Conservation (phyloP, 2,888 invertebrate genomes). For the Cerceris rybyensis region DNA sequence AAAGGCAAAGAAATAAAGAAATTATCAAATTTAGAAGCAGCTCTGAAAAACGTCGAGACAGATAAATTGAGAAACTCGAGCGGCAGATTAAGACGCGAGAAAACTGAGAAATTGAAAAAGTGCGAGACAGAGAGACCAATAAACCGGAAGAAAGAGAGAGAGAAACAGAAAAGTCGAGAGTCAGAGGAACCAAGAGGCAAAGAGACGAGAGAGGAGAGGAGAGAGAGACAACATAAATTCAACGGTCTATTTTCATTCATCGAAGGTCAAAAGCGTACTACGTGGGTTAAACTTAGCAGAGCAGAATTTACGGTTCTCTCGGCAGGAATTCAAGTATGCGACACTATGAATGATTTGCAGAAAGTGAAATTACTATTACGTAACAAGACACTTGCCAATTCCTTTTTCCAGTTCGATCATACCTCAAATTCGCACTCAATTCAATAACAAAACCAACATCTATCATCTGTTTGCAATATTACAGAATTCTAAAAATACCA, state of each 20-base stretch:
- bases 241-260: slow-evolving; percentile 49
- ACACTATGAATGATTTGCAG: slow-evolving; percentile 46
- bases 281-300: slow-evolving; percentile 41
- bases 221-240: slow-evolving; percentile 21
- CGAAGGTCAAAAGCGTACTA: slow-evolving; percentile 44
- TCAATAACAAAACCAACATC: too few species aligned
- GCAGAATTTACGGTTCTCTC: slow-evolving; percentile 35
- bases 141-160: too few species aligned
- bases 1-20: too few species aligned
- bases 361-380: slow-evolving; percentile 31
- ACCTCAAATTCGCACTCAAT: background rate
- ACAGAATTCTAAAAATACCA: too few species aligned
- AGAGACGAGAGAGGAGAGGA: background rate
- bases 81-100: too few species aligned
- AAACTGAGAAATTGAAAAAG: too few species aligned
- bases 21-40: too few species aligned
- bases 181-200: background rate
- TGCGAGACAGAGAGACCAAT: too few species aligned
- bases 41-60: too few species aligned
- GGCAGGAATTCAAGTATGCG: slow-evolving; percentile 38
- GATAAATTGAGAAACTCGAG: too few species aligned
- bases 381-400: slow-evolving; percentile 7
- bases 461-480: too few species aligned
- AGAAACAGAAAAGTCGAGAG: too few species aligned
- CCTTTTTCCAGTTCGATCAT: background rate